Conservation (phyloP, 1,140 invertebrate species). For the Protaetia brevitarsis region DNA sequence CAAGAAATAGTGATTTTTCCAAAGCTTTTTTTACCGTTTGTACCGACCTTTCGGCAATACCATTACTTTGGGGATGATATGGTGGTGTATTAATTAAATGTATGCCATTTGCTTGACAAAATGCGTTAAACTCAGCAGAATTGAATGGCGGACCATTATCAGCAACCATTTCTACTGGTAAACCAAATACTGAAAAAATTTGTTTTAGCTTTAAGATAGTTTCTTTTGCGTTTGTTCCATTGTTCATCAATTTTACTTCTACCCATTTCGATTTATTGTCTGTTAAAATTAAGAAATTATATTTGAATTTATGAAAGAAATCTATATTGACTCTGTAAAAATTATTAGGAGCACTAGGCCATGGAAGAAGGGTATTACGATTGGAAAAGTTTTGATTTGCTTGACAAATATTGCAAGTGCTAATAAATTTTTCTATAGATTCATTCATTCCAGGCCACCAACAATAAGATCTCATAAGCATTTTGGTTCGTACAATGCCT, state of each 20-base stretch:
- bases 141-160: conserved; percentile 51
- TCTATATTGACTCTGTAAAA: conserved; percentile 28
- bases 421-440: conserved; percentile 32
- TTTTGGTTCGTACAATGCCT: conserved; percentile 34
- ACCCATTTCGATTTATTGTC: conserved; percentile 25
- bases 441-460: conserved; percentile 35
- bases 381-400: conserved; percentile 11
- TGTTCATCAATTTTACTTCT: conserved; percentile 21
- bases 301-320: conserved; percentile 26
- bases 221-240: conserved; percentile 3
- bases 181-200: conserved; percentile 21
- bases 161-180: conserved; percentile 38
- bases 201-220: conserved; percentile 24
- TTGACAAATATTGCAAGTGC: conserved; percentile 26
- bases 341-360: conserved; percentile 20
- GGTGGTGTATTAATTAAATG: conserved; percentile 44
- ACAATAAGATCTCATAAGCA: conserved; percentile 29
- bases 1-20: conserved; percentile 3
- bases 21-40: conserved; percentile 29
- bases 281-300: conserved; percentile 11
- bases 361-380: conserved; percentile 11
- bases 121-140: conserved; percentile 46
- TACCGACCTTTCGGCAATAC: conserved; percentile 45
- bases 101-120: conserved; percentile 47
- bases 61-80: conserved; percentile 49